Conservation (phyloP, 2,113 vertebrate genomes). For the Pyrgilauda ruficollis region DNA sequence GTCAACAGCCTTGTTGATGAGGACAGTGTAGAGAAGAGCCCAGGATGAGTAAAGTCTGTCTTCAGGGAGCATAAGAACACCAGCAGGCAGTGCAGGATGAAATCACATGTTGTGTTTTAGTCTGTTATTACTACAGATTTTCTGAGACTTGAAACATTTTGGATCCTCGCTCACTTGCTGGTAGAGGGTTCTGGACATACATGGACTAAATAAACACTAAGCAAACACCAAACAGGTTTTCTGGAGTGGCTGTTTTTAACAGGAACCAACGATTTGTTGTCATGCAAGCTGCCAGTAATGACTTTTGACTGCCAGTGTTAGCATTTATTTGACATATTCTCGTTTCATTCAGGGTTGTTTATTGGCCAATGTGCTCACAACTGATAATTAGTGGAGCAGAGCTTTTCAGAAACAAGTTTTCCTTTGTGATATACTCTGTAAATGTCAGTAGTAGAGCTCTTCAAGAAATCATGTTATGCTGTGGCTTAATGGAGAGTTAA, state of each 20-base stretch:
- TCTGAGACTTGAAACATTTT: neutral
- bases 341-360: neutral
- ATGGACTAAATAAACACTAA: neutral
- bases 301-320: conserved; percentile 17
- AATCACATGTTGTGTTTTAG: neutral
- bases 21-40: neutral
- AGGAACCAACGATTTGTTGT: conserved; percentile 21
- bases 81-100: neutral
- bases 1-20: neutral
- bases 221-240: neutral
- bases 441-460: neutral
- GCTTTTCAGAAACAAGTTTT: neutral
- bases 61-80: neutral
- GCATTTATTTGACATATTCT: conserved; percentile 12
- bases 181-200: neutral
- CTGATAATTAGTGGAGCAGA: neutral
- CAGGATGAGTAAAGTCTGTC: neutral
- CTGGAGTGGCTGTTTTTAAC: neutral
- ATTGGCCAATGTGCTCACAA: neutral
- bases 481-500: neutral
- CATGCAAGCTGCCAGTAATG: neutral
- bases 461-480: neutral
- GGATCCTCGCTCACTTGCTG: neutral
- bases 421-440: neutral
- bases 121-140: neutral